Base-by-base conservation (phyloP, 1,140 invertebrate species). In the Drosophila mayri region DNA sequence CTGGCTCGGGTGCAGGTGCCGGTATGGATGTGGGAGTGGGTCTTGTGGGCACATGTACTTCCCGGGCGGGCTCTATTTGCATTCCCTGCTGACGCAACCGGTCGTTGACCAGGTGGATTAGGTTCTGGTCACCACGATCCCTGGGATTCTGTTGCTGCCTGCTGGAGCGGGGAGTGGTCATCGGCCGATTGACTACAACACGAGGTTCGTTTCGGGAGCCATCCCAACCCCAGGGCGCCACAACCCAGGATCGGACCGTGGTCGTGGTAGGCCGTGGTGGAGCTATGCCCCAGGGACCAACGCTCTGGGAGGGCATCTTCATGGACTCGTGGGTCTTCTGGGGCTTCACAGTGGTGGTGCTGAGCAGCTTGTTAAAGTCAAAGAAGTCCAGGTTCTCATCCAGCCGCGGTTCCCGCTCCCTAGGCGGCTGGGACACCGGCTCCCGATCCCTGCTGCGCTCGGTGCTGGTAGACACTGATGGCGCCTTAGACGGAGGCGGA, bases 21-120 rank as follows among this genome's bases (percentile, higher is more conserved):
- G 38, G 11, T 16, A 3, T 22, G 22, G 22, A 22, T 22, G 25
- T 32, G 8, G 25, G 25, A 18, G 32, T 32, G 4, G 4, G 49
- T 11, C 10, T 16, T n/a, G 14, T 20, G 46, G 46, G 10, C 5
- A 49, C 4, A 0, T 35, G 43, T 3, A 75, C 68, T n/a, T 67
- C 54, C 12, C 44, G 30, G 2, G 79, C 79, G 0, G 66, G 38
- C 35, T 74, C 64, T 20, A 87, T 83, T 1, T 77, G 10, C 84
- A 87, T 83, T 46, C 83, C 83, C 44, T 76, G 83, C 37, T 80
- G 67, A 1, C 80, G 76, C 49, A 87, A 11, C 5, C 60, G 66
- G 1, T 88, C 72, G 43, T 87, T 88, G 40, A 88, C 83, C 54
- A 70, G 28, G 0, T 71, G 59, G 8, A 87, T 79, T 4, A 72